Evolutionary conservation across 2,797 vertebrate genomes (phyloP), one percentile per base, ranked within the genome.

Genomic region (Simalia tracyae): DNA sequence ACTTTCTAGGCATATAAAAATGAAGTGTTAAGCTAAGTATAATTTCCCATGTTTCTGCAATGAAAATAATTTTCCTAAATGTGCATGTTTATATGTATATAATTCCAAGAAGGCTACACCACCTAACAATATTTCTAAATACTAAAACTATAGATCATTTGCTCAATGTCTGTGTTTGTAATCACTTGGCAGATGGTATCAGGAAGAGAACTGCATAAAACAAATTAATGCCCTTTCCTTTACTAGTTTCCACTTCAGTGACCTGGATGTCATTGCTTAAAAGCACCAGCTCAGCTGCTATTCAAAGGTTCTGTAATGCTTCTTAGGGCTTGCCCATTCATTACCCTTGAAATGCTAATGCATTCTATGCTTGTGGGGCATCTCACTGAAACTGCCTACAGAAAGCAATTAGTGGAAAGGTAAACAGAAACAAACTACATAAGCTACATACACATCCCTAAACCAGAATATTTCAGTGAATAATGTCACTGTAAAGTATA

Each of bases 171-270:
- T 68, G 92, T 85, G 46, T 92, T 93, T 95, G 89, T 86, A 96
- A 94, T 88, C 46, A 15, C 42, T 72, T 92, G n/a, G 46, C 17
- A 95, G 84, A 88, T 54, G 14, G 63, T n/a, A 3, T 19, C 19
- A 68, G 86, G 95, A 90, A 90, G 95, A 96, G 93, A 86, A 94
- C 88, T 76, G 6, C 94, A 94, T 4, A 22, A 84, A 94, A 90
- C 22, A 96, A 92, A 92, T 81, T 95, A 96, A 94, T 89, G 90
- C 24, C 19, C 92, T 96, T 95, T 93, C 87, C 93, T 94, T 89
- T 88, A 90, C 87, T 94, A 89, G 93, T 95, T 97, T 97, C 93
- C 89, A 92, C 88, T 91, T 97, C 93, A 95, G 86, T 95, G 90
- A 96, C 94, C 91, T 93, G 64, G 90, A 95, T 92, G 63, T 85